A percentile compares a stretch with the other conserved stretches of the same genome.
Evolutionary conservation across 2,113 vertebrate genomes (phyloP).

Genomic region (Planiliza haematocheilus): DNA sequence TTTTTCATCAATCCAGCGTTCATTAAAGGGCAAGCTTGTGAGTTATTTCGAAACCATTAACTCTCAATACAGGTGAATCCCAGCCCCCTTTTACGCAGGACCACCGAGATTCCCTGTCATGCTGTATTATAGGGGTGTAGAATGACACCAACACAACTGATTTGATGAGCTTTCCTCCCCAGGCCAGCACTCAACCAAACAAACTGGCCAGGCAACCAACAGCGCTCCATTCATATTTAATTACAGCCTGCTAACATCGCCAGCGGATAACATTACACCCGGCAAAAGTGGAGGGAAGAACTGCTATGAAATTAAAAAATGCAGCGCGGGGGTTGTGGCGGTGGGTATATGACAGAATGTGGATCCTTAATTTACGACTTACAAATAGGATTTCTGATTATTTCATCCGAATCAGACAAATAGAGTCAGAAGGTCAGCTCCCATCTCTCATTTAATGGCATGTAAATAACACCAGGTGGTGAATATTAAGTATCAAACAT

Average conservation of each 20-base stretch:
- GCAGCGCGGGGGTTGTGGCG: background rate
- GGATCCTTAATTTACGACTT: background rate
- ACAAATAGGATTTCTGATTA: slow-evolving; percentile 22
- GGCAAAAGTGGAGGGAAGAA: slow-evolving; percentile 47
- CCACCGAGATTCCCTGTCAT: slow-evolving; percentile 87
- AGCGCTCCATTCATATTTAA: slow-evolving; percentile 85
- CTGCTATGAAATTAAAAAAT: slow-evolving; percentile 32
- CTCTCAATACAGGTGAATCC: slow-evolving; percentile 96
- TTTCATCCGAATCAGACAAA: slow-evolving; percentile 46
- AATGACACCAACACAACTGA: slow-evolving; percentile 79
- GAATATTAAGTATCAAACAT: slow-evolving; percentile 81
- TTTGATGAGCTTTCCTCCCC: slow-evolving; percentile 80
- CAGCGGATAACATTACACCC: slow-evolving; percentile 76
- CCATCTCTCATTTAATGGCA: slow-evolving; percentile 71
- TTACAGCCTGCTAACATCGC: slow-evolving; percentile 79
- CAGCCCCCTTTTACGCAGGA: slow-evolving; percentile 84
- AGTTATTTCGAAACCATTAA: slow-evolving; percentile 95
- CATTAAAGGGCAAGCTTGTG: slow-evolving; percentile 92
- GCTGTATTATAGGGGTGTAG: slow-evolving; percentile 80
- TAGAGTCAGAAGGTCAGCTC: slow-evolving; percentile 44
- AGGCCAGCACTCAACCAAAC: slow-evolving; percentile 77
- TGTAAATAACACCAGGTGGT: slow-evolving; percentile 83
- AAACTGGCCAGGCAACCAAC: slow-evolving; percentile 81
- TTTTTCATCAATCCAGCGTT: slow-evolving; percentile 93
- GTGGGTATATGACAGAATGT: background rate